These are phyloP conservation scores for Parnassius mnemosyne DNA, from an alignment of 2,888 invertebrate genomes.

Conservation along the genomic window DNA sequence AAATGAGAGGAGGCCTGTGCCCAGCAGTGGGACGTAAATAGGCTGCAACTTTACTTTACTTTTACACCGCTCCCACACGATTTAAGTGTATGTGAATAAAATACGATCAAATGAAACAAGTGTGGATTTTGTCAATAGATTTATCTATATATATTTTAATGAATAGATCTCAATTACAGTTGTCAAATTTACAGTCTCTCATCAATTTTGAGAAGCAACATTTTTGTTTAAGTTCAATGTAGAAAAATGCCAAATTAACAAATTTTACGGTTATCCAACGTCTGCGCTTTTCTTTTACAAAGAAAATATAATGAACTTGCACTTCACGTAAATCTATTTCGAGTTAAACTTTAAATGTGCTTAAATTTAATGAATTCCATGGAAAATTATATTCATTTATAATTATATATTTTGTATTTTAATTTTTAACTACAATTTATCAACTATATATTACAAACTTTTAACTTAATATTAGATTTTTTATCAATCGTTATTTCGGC, in stretches of 20 bases:
- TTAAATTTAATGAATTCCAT: constrained; percentile 76
- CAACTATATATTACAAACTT: constrained; percentile 79
- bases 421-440: constrained; percentile 79
- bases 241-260: constrained; percentile 66
- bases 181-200: constrained; percentile 70
- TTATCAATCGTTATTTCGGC: constrained; percentile 68
- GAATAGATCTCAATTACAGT: constrained; percentile 78
- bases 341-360: constrained; percentile 54
- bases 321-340: constrained; percentile 35
- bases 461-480: constrained; percentile 71
- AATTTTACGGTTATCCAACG: constrained; percentile 61
- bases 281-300: constrained; percentile 33
- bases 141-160: constrained; percentile 81
- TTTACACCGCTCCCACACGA: too few relatives aligned
- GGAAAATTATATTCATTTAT: constrained; percentile 80
- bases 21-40: too few relatives aligned
- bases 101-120: constrained; percentile 48
- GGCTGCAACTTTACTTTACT: too few relatives aligned
- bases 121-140: constrained; percentile 73
- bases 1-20: too few relatives aligned
- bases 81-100: too few relatives aligned
- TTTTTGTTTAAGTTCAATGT: constrained; percentile 41
- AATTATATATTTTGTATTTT: constrained; percentile 79
- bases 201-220: constrained; percentile 56
- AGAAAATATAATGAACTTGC: constrained; percentile 21